These are phyloP conservation scores for Propithecus perrieri DNA, from an alignment of 2,797 vertebrate genomes.

Conservation along the genomic window DNA sequence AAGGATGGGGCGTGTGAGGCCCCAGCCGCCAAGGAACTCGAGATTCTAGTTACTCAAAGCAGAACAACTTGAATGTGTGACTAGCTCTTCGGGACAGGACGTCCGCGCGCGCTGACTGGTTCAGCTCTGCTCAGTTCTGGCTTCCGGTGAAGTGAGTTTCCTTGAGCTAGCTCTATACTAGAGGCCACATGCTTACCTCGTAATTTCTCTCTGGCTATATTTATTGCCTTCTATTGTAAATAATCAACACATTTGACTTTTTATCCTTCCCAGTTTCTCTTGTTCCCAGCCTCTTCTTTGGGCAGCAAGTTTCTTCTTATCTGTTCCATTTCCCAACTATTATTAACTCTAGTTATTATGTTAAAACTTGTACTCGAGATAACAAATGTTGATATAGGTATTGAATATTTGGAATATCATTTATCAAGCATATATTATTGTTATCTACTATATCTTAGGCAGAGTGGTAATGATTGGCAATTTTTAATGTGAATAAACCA, in stretches of 20 bases:
- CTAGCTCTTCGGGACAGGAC: background rate
- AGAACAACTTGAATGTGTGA: background rate
- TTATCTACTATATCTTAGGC: background rate
- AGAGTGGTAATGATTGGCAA: background rate
- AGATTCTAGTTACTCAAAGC: background rate
- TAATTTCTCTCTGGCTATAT: background rate
- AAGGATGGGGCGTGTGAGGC: background rate
- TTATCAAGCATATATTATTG: background rate
- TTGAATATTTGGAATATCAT: background rate
- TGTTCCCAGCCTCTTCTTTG: background rate
- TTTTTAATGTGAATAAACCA: background rate
- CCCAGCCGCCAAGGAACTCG: background rate
- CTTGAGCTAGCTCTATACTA: background rate
- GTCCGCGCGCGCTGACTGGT: background rate
- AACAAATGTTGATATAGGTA: background rate
- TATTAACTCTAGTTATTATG: background rate
- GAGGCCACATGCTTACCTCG: background rate
- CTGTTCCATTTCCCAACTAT: background rate
- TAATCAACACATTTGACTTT: background rate
- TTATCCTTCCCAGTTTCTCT: background rate
- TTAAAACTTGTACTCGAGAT: background rate
- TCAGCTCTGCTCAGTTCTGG: background rate
- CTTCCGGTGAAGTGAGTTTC: constrained; percentile 17
- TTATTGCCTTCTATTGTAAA: background rate
- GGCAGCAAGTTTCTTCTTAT: background rate